These are phyloP conservation scores for Ferrisia virgata DNA, from an alignment of 2,888 invertebrate species.

Conservation along the genomic window DNA sequence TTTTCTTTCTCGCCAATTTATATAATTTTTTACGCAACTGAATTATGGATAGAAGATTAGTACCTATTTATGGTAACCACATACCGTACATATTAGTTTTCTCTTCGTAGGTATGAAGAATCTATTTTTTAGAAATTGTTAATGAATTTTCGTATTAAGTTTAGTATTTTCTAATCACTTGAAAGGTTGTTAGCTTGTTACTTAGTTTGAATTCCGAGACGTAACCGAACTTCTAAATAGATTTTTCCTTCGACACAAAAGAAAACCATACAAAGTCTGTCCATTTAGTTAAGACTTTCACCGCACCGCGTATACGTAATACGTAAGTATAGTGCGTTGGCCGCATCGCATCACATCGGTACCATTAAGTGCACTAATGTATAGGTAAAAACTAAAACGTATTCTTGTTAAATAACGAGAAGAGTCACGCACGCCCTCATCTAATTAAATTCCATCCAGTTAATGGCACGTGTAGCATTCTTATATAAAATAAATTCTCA, in stretches of 20 bases:
- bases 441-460: slow-evolving; percentile 12
- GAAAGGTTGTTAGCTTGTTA: not conserved
- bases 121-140: not conserved
- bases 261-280: not conserved
- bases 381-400: slow-evolving; percentile 12
- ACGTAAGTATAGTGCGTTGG: no score
- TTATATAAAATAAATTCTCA: not conserved
- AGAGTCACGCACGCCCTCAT: slow-evolving; percentile 6
- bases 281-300: not conserved
- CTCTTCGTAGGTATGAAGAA: no score
- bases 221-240: not conserved
- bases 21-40: no score
- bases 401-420: not conserved
- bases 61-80: no score
- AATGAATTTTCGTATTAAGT: not conserved
- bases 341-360: not conserved
- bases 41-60: no score
- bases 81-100: no score
- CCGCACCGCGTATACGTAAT: not conserved
- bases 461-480: slow-evolving; percentile 1
- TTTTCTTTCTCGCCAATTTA: no score
- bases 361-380: slow-evolving; percentile 10
- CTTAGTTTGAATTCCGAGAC: not conserved
- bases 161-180: not conserved
- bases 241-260: not conserved